A percentile compares a stretch with the other conserved stretches of the same genome.
Evolutionary conservation across 37 sponge, comb jelly and placozoan species (phyloP).

Genomic region (Cliona cf. orientalis): DNA sequence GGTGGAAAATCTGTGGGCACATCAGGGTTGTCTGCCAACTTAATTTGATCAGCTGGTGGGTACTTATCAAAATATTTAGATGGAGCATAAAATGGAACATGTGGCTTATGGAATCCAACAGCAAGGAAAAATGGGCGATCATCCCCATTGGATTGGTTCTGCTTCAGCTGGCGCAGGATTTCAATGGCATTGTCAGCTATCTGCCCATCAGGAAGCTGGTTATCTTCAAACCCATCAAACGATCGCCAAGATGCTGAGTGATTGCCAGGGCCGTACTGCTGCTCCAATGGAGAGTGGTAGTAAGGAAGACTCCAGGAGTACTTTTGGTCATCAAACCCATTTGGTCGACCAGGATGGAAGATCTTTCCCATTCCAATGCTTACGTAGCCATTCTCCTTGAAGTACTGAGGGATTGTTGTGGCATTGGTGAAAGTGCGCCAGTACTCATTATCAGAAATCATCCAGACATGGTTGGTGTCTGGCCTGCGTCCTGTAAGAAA

Average conservation of each 20-base stretch:
- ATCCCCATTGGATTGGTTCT: conserved; percentile 28
- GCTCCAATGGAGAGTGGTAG: conserved; percentile 32
- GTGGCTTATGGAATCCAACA: conserved; percentile 45
- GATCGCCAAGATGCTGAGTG: conserved; percentile 15
- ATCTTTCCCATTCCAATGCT: conserved; percentile 57
- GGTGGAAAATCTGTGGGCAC: conserved; percentile 18
- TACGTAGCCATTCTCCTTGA: conserved; percentile 67
- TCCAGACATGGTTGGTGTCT: conserved; percentile 60
- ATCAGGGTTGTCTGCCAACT: conserved; percentile 22
- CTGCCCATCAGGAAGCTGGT: conserved; percentile 39
- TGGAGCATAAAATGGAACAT: conserved; percentile 33
- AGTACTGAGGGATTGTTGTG: conserved; percentile 64
- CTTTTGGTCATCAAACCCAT: conserved; percentile 41
- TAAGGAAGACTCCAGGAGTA: conserved; percentile 40
- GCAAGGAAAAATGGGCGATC: conserved; percentile 35
- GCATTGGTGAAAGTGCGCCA: conserved; percentile 53
- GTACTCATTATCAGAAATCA: conserved; percentile 39
- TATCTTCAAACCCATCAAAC: conserved; percentile 27
- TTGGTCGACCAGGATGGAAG: conserved; percentile 57
- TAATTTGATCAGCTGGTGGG: conserved; percentile 14
- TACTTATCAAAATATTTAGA: conserved; percentile 15
- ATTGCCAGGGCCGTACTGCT: no score
- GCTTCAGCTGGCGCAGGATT: background rate
- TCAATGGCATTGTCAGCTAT: conserved; percentile 44
- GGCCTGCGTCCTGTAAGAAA: conserved; percentile 55